phyloP scores from a whole-genome alignment of 2,888 invertebrate species.

The Lasioglossum figueresi region DNA sequence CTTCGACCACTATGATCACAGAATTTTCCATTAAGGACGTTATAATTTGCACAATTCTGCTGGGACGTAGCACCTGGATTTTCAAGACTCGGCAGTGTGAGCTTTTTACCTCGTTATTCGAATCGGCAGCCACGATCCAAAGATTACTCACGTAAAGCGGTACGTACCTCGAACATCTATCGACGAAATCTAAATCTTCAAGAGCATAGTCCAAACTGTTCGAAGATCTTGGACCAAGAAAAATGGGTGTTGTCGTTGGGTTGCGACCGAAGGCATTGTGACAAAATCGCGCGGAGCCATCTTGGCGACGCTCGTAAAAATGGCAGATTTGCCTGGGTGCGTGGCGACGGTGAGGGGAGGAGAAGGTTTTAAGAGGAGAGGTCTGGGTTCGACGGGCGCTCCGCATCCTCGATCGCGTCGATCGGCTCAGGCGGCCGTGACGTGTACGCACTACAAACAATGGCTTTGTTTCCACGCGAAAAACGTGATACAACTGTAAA shows the following conservation, averaged over 20 bases:
- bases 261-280: background rate
- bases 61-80: background rate
- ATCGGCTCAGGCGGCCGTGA: slow-evolving; percentile 68
- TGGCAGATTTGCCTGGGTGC: slow-evolving; percentile 34
- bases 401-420: slow-evolving; percentile 72
- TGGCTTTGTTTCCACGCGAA: slow-evolving; percentile 81
- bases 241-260: background rate
- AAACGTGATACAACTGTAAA: slow-evolving; percentile 82
- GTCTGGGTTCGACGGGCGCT: slow-evolving; percentile 67
- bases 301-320: slow-evolving; percentile 51
- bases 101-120: background rate
- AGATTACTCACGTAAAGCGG: background rate
- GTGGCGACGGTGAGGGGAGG: slow-evolving; percentile 16
- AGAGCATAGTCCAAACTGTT: background rate
- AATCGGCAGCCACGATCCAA: too few species aligned
- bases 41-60: background rate
- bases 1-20: background rate
- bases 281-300: slow-evolving; percentile 42
- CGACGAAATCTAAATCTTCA: background rate
- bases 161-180: background rate
- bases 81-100: background rate
- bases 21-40: background rate
- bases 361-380: slow-evolving; percentile 45
- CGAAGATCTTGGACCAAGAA: background rate
- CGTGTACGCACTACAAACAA: slow-evolving; percentile 80